Base-by-base conservation (phyloP, 2,113 vertebrate species). In the Erpornis zantholeuca region DNA sequence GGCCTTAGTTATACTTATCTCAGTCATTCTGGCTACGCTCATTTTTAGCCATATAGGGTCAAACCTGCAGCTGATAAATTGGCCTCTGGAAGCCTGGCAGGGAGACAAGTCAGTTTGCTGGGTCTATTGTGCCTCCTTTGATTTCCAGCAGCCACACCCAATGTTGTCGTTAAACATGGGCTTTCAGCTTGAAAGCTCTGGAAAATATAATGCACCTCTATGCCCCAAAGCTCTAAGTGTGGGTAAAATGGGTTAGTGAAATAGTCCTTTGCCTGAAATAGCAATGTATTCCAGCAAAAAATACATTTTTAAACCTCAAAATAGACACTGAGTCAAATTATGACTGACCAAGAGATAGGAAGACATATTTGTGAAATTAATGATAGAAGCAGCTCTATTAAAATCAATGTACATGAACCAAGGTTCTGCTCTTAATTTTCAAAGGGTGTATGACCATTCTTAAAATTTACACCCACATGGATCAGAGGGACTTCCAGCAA, bases 51-150 rank as follows among this genome's bases (percentile, higher is more conserved):
- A 94, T 95, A 94, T 94, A 95, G 94, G 84, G 90, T 68, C 80
- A 97, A 96, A 97, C 88, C 93, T 94, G 95, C 88, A 94, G 92
- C 95, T 96, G 94, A 94, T 96, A 96, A 96, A 96, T 92, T 82
- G 78, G 93, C 93, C 90, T 82, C 94, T 95, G 94, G 73, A 96
- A 95, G 88, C 52, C 93, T 96, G 94, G 94, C 93, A 96, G 69
- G 47, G 71, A 96, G 77, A 97, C 94, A 97, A 97, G 93, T 89
- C 77, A 78, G 42, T 97, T 96, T 96, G 89, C 73, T 44, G 84
- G 71, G 86, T 70, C 86, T 94, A 96, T 73, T 90, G 92, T 96
- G 90, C 94, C 95, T 95, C 91, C 79, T 86, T 71, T 97, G 95
- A 96, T 96, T 96, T 96, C 95, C 96, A 97, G 89, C 86, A 94